Base-by-base conservation (phyloP, 2,888 invertebrate species). In the Altica lythri region DNA sequence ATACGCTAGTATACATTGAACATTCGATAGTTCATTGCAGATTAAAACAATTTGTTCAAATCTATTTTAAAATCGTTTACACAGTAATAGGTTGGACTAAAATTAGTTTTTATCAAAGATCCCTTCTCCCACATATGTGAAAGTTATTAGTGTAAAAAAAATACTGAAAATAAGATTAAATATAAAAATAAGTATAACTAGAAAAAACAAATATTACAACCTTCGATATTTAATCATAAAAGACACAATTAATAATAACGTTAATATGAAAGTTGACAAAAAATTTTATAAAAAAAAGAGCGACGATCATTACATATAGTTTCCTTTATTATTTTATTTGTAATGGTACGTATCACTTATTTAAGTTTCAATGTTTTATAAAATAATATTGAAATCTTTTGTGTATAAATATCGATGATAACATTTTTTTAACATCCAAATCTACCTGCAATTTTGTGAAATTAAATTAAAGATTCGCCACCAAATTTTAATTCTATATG, bases 1-100 rank as follows among this genome's bases (percentile, higher is more conserved):
- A 49, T 50, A 57, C 53, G 48, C 48, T 52, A 57, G 44, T 58
- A 55, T 38, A 53, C 42, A 47, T 40, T 38, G 57, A 27, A 54
- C 30, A 52, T 52, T 46, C 30, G 38, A 52, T 29, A 46, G 18
- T 42, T 40, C 14, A 22, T 18, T 12, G 30, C 32, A 34, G 22
- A 35, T 18, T 17, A 14, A 29, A 44, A 51, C 18, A 45, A 12
- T 25, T 45, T 22, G 25, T 17, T 14, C 43, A 43, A 50, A 27
- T 50, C 6, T n/a, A n/a, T n/a, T n/a, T n/a, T n/a, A n/a, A n/a
- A n/a, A n/a, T n/a, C n/a, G n/a, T n/a, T n/a, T n/a, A n/a, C n/a
- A n/a, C n/a, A n/a, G n/a, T n/a, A n/a, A n/a, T n/a, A n/a, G n/a
- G n/a, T n/a, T n/a, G n/a, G n/a, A n/a, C n/a, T n/a, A n/a, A n/a